These are phyloP conservation scores for Eudasyphora cyanicolor DNA, from an alignment of 2,888 invertebrate species.

Conservation along the genomic window DNA sequence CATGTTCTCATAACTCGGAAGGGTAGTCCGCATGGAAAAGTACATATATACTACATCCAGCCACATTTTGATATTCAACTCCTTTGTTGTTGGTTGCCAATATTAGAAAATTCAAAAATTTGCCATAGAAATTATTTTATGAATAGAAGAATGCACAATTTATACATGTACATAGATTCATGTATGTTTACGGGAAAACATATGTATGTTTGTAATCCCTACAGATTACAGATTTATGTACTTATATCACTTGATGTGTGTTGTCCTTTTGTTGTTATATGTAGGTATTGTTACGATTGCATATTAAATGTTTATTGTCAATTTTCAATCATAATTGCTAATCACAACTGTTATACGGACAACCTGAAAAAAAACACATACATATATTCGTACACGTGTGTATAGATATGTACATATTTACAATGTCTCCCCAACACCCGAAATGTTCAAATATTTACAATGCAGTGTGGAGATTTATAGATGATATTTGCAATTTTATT, in stretches of 20 bases:
- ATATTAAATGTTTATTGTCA: constrained; percentile 2
- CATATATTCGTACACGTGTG: neutral
- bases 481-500: neutral
- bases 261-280: neutral
- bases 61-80: neutral
- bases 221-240: neutral
- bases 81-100: neutral
- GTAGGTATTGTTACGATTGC: neutral
- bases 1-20: neutral
- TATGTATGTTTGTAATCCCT: neutral
- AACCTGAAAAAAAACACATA: too few relatives aligned
- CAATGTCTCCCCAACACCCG: neutral
- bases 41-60: neutral
- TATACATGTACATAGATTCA: too few relatives aligned
- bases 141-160: too few relatives aligned
- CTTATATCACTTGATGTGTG: neutral
- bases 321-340: constrained; percentile 24
- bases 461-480: neutral
- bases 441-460: neutral
- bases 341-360: too few relatives aligned
- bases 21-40: neutral
- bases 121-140: too few relatives aligned
- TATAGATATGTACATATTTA: neutral
- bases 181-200: neutral
- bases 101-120: neutral